These are phyloP conservation scores for Pimephales promelas DNA, from an alignment of 2,113 vertebrate genomes.

Conservation along the genomic window DNA sequence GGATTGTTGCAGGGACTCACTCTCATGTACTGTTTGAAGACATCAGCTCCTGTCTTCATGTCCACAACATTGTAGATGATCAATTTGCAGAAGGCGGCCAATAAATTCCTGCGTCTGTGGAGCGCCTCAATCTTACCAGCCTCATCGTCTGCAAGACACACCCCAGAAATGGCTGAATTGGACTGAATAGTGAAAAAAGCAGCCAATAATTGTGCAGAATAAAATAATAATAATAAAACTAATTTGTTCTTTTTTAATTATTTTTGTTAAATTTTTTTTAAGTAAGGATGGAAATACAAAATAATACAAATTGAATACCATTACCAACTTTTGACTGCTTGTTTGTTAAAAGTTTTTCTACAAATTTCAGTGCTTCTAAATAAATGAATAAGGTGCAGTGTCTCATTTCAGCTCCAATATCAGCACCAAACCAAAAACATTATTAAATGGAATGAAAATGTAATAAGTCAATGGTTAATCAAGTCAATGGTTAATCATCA, in stretches of 20 bases:
- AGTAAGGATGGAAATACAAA: too few species aligned
- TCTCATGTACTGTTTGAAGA: slow-evolving; percentile 99
- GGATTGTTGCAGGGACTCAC: slow-evolving; percentile 68
- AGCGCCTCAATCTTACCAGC: slow-evolving; percentile 98
- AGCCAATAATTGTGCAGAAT: background rate
- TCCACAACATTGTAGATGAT: slow-evolving; percentile 99
- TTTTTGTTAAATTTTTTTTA: too few species aligned
- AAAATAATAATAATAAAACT: background rate
- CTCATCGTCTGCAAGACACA: slow-evolving; percentile 85
- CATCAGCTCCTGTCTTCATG: slow-evolving; percentile 96
- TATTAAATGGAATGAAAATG: too few species aligned
- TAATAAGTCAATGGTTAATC: too few species aligned
- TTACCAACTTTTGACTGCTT: background rate
- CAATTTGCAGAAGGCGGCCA: slow-evolving; percentile 97
- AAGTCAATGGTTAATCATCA: too few species aligned
- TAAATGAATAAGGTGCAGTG: background rate
- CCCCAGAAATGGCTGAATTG: background rate
- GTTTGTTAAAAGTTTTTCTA: background rate
- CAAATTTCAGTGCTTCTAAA: background rate
- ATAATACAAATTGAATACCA: too few species aligned
- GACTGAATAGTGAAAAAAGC: background rate
- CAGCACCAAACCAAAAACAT: background rate
- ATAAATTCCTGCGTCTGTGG: slow-evolving; percentile 96
- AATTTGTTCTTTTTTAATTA: too few species aligned
- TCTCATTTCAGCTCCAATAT: background rate